Evolutionary conservation across 2,888 invertebrate species (phyloP), one percentile per base, ranked within the genome.

Genomic region (Bombylius major): DNA sequence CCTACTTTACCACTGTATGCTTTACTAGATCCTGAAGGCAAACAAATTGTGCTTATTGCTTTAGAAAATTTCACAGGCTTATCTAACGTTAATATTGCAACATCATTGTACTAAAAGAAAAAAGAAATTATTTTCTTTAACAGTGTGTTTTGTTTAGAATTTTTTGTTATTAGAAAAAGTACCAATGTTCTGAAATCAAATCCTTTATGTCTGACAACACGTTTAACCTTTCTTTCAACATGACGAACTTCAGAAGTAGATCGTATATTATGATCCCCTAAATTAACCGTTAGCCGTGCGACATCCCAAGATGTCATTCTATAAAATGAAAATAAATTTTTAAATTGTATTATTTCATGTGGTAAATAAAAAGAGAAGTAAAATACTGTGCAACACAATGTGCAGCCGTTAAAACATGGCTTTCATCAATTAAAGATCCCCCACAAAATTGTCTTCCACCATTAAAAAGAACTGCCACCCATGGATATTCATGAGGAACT

Each of bases 251-350:
- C 91, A 4, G 79, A 74, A 65, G 82, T 83, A 1, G 82, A 82
- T 65, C 83, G 84, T 55, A 92, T 90, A 64, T 92, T 87, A 69
- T 91, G 82, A 69, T 91, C 92, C 9, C 90, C 91, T 14, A 92
- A 77, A 61, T 87, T 79, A 0, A 87, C 89, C 3, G 87, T 88
- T 55, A 92, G 67, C 53, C 88, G 80, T 0, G 90, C 87, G 1
- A 92, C 90, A 69, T 92, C 91, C 86, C 87, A 88, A 1, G 89
- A 87, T 53, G 84, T 88, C 91, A 92, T 91, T 64, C 91, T 91
- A 69, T 46, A 73, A 58, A 60, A 23, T 23, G 23, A 23, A 23
- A 23, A 23, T 23, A 34, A 31, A 23, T 23, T 23, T 23, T 23
- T 23, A 23, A 23, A 23, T 23, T 23, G 23, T 23, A 23, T 23